Base-by-base conservation (phyloP, 2,888 invertebrate species). In the Eurytoma californica region DNA sequence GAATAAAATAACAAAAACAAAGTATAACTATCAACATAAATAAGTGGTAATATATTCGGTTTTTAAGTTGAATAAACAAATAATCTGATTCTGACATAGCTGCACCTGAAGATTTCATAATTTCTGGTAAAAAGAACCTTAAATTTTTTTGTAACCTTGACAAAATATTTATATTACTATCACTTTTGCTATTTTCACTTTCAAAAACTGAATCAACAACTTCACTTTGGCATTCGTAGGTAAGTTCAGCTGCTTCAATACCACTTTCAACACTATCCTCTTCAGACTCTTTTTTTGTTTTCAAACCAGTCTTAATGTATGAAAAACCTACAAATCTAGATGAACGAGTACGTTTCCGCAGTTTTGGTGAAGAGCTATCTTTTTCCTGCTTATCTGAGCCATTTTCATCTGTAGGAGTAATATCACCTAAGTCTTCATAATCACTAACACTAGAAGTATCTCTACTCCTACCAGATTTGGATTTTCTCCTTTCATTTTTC, bases 391-490 rank as follows among this genome's bases (percentile, higher is more conserved):
- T 88, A 5, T 89, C 90, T 1, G 79, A 83, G 3, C 72, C 67
- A 14, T 53, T 70, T 57, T 89, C 88, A 16, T 89, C 88, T 0
- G 86, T 86, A 7, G 88, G 89, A 3, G 87, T 88, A 5, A 83
- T 74, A 39, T 88, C 87, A 0, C 87, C 88, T 24, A 87, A 83
- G 80, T 93, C 93, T 83, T 93, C 93, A 0, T 94, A 94, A 87
- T 95, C 95, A 67, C 94, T 94, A 53, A 92, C 84, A 83, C 92
- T 94, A 0, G 94, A 94, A 87, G 92, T 94, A 39, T 94, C 93
- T 85, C 93, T 92, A 82, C 91, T 93, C 74, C 91, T 89, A 79
- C 89, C 88, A 85, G 91, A 92, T 61, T 84, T 84, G 68, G 85
- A 86, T 61, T 84, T 85, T 82, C 87, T 90, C 90, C 92, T 92